Evolutionary conservation across 1,140 invertebrate genomes (phyloP).

Genomic region (Trypoxylus dichotomus): DNA sequence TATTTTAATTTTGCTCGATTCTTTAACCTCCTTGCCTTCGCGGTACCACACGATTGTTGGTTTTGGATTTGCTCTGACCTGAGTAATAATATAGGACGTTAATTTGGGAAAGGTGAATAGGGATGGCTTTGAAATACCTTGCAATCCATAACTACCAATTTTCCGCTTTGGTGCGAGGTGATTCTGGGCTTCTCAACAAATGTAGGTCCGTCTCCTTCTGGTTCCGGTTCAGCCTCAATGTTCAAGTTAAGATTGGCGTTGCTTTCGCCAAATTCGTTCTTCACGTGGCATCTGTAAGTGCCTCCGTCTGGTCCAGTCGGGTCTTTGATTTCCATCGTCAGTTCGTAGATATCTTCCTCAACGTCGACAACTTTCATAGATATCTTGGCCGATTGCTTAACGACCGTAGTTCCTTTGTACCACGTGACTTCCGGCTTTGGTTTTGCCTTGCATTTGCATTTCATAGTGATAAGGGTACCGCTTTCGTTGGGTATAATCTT

Average conservation of each 20-base stretch:
- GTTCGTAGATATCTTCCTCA: constrained; percentile 86
- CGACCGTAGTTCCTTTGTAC: constrained; percentile 83
- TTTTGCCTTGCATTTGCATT: constrained; percentile 91
- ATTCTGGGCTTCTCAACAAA: constrained; percentile 97
- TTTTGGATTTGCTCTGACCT: constrained; percentile 88
- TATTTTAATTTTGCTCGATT: constrained; percentile 80
- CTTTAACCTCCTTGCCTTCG: constrained; percentile 75
- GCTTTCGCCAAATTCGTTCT: constrained; percentile 96
- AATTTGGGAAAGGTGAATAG: background rate
- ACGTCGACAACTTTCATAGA: constrained; percentile 74
- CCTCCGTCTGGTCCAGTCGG: constrained; percentile 93
- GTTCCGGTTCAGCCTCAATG: constrained; percentile 92
- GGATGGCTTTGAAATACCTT: constrained; percentile 53
- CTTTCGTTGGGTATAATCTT: constrained; percentile 96
- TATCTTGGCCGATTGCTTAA: constrained; percentile 85
- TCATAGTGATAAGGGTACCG: constrained; percentile 93
- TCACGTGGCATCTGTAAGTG: constrained; percentile 94
- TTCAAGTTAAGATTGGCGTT: constrained; percentile 98
- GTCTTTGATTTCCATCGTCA: constrained; percentile 88
- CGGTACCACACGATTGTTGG: constrained; percentile 93
- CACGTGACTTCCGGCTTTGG: constrained; percentile 87
- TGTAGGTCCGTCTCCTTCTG: constrained; percentile 92
- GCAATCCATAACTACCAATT: constrained; percentile 97
- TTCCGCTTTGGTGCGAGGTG: constrained; percentile 91
- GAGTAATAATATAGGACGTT: background rate